phyloP scores from a whole-genome alignment of 2,888 invertebrate species.

The Rugalucina vietnamica region DNA sequence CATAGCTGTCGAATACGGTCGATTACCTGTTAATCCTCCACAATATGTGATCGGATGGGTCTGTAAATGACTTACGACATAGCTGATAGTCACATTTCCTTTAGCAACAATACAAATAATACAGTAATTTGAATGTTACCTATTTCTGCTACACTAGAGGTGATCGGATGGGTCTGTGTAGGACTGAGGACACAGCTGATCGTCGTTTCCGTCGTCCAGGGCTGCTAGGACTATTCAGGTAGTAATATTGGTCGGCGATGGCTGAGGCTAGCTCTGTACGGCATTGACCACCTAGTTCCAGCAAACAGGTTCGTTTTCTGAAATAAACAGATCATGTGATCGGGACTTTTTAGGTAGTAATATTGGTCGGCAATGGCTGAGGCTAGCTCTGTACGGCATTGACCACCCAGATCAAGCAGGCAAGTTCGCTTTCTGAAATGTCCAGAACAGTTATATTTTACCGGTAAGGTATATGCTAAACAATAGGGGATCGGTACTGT shows the following conservation, averaged over 20 bases:
- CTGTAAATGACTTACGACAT: no score
- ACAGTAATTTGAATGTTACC: no score
- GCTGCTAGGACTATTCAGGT: constrained; percentile 72
- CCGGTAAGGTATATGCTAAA: constrained; percentile 76
- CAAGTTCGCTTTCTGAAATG: constrained; percentile 74
- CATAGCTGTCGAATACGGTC: no score
- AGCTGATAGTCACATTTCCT: no score
- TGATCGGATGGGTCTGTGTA: neutral
- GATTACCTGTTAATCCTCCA: no score
- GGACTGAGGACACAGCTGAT: neutral
- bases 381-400: constrained; percentile 76
- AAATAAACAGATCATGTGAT: no score
- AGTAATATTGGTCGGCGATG: constrained; percentile 76
- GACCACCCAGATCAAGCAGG: constrained; percentile 73
- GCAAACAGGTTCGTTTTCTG: constrained; percentile 74
- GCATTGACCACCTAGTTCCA: constrained; percentile 78
- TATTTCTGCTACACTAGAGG: no score
- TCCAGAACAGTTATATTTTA: no score
- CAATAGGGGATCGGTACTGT: no score
- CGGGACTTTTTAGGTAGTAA: constrained; percentile 74
- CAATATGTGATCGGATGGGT: no score
- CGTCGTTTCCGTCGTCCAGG: constrained; percentile 71
- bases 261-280: constrained; percentile 76
- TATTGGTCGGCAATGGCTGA: constrained; percentile 75
- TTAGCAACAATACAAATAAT: no score